phyloP scores from a whole-genome alignment of 1,140 invertebrate species.

The Drosophila arawakana region DNA sequence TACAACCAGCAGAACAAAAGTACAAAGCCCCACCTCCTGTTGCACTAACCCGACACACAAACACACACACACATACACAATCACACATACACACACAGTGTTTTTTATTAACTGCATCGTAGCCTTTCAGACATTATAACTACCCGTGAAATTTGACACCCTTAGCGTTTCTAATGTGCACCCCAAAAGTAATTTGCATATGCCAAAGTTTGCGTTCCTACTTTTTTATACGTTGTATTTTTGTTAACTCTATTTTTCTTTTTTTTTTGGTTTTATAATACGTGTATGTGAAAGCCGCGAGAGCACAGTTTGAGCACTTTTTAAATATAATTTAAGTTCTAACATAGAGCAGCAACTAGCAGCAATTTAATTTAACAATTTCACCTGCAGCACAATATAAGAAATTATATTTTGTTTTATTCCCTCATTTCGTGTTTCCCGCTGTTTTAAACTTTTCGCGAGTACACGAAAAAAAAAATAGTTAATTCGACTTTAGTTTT shows the following conservation, averaged over 20 bases:
- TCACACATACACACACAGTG: neutral
- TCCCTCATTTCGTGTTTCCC: conserved; percentile 42
- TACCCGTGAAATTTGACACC: conserved; percentile 66
- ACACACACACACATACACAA: neutral
- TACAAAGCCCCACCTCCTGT: conserved; percentile 1
- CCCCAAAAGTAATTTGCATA: conserved; percentile 72
- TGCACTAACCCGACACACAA: neutral
- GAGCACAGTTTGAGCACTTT: conserved; percentile 34
- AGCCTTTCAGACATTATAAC: conserved; percentile 56
- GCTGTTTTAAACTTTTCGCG: conserved; percentile 11
- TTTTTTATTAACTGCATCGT: conserved; percentile 31
- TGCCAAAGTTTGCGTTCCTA: conserved; percentile 51
- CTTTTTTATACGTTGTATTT: conserved; percentile 34
- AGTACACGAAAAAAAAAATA: neutral
- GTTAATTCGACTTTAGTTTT: conserved; percentile 52
- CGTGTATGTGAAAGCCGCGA: conserved; percentile 22
- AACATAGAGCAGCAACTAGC: conserved; percentile 39
- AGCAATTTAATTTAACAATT: conserved; percentile 66
- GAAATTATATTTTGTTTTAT: conserved; percentile 51
- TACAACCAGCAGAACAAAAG: conserved; percentile 20
- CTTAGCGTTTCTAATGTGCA: conserved; percentile 63
- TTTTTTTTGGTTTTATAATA: neutral
- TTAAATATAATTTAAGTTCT: conserved; percentile 57
- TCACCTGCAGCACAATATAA: conserved; percentile 65
- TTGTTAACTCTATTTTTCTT: conserved; percentile 10